Conservation (phyloP, 2,888 invertebrate genomes). For the Teinopalpus imperialis region DNA sequence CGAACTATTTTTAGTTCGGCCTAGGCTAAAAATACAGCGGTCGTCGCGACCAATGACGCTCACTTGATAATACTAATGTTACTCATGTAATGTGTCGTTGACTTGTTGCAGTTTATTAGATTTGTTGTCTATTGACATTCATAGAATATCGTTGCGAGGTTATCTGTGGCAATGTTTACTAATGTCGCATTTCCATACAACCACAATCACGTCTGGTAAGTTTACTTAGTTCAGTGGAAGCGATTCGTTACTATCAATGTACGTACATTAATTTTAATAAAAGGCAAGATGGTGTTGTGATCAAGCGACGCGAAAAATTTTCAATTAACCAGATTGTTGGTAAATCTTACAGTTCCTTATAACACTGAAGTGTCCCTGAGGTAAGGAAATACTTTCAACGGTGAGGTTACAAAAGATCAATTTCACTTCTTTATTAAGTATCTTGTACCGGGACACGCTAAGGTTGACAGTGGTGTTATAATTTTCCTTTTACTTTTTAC, state of each 20-base stretch:
- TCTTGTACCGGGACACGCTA: slow-evolving; percentile 8
- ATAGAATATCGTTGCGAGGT: slow-evolving; percentile 34
- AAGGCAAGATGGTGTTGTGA: neutral
- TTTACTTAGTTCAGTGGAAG: slow-evolving; percentile 1
- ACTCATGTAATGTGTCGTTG: slow-evolving; percentile 71
- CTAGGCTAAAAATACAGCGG: slow-evolving; percentile 78
- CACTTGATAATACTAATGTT: slow-evolving; percentile 75
- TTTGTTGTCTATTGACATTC: slow-evolving; percentile 46
- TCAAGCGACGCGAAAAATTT: slow-evolving; percentile 39
- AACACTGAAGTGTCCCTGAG: no score
- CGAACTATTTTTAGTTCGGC: slow-evolving; percentile 76
- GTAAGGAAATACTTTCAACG: slow-evolving; percentile 10
- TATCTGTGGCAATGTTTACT: slow-evolving; percentile 36
- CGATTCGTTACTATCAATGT: neutral
- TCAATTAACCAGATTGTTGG: no score
- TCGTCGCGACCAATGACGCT: slow-evolving; percentile 66
- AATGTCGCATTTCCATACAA: slow-evolving; percentile 24
- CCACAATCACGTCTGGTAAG: slow-evolving; percentile 15
- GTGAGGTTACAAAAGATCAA: neutral
- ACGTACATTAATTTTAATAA: neutral
- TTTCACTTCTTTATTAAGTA: slow-evolving; percentile 1
- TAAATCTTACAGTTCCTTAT: no score
- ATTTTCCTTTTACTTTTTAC: slow-evolving; percentile 11
- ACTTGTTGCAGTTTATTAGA: slow-evolving; percentile 69
- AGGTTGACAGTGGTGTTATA: neutral